Percentiles rank a stretch among this genome's conserved stretches.
Evolutionary conservation across 2,888 invertebrate species (phyloP).

Genomic region (Hedya salicella): DNA sequence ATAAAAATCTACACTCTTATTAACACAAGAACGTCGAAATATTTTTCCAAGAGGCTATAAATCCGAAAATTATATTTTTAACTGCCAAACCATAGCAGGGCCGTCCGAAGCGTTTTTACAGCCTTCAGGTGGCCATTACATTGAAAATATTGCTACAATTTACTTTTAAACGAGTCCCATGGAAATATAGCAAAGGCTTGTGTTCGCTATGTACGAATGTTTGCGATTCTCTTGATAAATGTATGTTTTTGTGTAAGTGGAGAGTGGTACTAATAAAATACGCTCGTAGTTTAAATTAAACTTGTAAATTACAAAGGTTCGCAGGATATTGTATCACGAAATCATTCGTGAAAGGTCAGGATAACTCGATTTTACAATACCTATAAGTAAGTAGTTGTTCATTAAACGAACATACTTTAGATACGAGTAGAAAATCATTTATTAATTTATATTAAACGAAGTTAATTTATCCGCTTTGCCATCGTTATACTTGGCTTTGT

Average conservation of each 20-base stretch:
- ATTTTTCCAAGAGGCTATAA: slow-evolving; percentile 40
- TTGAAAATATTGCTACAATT: slow-evolving; percentile 58
- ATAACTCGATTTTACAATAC: no score
- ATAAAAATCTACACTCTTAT: slow-evolving; percentile 36
- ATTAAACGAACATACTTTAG: no score
- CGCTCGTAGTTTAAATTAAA: neutral
- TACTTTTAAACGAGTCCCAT: slow-evolving; percentile 57
- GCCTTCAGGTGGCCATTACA: slow-evolving; percentile 60
- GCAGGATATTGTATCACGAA: neutral
- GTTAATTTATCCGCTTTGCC: no score
- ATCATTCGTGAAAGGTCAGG: no score
- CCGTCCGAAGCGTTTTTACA: slow-evolving; percentile 48
- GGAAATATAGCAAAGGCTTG: slow-evolving; percentile 51
- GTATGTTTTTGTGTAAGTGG: slow-evolving; percentile 26
- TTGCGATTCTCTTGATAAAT: slow-evolving; percentile 47
- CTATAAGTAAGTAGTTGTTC: no score
- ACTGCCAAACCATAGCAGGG: slow-evolving; percentile 42
- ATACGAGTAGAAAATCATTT: no score
- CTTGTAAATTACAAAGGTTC: neutral
- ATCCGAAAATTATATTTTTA: slow-evolving; percentile 42
- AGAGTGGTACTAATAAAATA: slow-evolving; percentile 8
- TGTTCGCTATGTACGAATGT: slow-evolving; percentile 50
- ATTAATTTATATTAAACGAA: no score
- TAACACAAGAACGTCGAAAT: slow-evolving; percentile 26
- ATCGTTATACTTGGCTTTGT: no score